Percentiles rank a stretch among this genome's conserved stretches.
phyloP scores from a whole-genome alignment of 2,797 vertebrate species.

The Falco berigora region DNA sequence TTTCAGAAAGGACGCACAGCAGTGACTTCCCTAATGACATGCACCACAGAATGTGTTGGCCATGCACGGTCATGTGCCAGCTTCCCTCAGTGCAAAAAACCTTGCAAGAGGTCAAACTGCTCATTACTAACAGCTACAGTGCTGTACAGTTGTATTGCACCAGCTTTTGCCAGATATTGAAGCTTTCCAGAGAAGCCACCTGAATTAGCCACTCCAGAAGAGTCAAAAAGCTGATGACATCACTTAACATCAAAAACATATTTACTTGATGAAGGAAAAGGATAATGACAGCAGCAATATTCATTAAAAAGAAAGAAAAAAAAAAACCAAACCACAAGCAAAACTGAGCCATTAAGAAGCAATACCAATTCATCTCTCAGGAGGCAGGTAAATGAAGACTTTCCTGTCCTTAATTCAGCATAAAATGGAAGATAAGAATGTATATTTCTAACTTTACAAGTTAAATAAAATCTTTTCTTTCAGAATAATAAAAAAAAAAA shows the following conservation, averaged over 20 bases:
- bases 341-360: background rate
- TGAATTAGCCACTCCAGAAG: background rate
- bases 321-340: background rate
- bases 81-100: background rate
- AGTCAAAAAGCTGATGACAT: background rate
- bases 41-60: background rate
- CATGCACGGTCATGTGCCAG: rapidly evolving
- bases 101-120: background rate
- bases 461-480: background rate
- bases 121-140: background rate
- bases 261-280: background rate
- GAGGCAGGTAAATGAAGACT: background rate
- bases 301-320: background rate
- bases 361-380: background rate
- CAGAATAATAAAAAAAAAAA: background rate
- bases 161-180: background rate
- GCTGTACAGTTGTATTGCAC: background rate
- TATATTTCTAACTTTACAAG: background rate
- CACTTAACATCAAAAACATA: background rate
- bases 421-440: background rate
- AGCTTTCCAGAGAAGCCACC: background rate
- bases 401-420: background rate
- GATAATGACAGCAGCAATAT: background rate
- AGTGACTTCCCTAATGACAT: background rate
- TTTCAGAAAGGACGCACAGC: background rate